These are phyloP conservation scores for Xylocopa sonorina DNA, from an alignment of 1,140 invertebrate genomes.

Conservation along the genomic window DNA sequence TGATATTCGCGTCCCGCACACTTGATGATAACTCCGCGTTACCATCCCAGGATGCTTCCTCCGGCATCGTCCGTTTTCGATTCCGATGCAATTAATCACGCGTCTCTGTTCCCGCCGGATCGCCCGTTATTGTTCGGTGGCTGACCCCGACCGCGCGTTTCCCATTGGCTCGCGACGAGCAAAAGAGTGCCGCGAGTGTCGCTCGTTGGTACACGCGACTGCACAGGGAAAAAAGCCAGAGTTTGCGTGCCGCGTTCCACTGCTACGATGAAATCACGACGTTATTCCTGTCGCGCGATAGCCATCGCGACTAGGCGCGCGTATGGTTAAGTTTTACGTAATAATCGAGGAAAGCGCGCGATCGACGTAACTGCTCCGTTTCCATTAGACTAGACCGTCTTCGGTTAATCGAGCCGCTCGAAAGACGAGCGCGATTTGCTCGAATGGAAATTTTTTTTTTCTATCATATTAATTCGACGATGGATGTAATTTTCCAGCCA, in stretches of 20 bases:
- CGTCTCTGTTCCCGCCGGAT: too few relatives aligned
- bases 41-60: too few relatives aligned
- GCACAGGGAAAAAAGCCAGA: background rate
- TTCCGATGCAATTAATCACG: too few relatives aligned
- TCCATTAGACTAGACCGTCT: background rate
- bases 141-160: background rate
- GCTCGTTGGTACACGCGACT: conserved; percentile 1
- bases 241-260: background rate
- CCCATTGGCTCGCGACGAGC: background rate
- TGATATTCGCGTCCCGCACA: conserved; percentile 53
- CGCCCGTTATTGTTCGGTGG: too few relatives aligned
- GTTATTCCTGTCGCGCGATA: conserved; percentile 18
- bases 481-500: background rate
- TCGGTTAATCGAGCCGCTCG: too few relatives aligned
- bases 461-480: too few relatives aligned
- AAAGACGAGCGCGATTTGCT: too few relatives aligned
- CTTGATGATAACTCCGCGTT: conserved; percentile 26
- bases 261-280: conserved; percentile 5
- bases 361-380: background rate
- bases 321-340: conserved; percentile 29
- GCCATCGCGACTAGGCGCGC: background rate
- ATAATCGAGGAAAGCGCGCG: conserved; percentile 29
- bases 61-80: too few relatives aligned
- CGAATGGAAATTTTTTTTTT: too few relatives aligned
- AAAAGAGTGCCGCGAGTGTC: background rate